Evolutionary conservation across 2,888 invertebrate species (phyloP).

Genomic region (Drosophila acutilabella): DNA sequence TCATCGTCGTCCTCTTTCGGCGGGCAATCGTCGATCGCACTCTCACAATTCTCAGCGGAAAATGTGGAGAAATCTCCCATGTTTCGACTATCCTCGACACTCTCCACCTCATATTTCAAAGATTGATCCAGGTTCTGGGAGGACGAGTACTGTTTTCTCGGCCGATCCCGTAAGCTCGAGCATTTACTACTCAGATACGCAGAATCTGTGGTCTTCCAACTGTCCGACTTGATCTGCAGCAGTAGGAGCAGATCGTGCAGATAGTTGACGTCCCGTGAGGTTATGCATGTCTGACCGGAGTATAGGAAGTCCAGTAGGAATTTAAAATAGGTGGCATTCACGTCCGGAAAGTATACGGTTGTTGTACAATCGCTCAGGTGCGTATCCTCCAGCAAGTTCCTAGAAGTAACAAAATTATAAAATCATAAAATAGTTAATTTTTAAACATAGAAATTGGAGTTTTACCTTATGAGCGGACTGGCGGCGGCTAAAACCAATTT

Average conservation of each 20-base stretch:
- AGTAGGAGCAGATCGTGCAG: constrained; percentile 93
- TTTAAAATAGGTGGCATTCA: constrained; percentile 91
- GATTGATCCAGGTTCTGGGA: constrained; percentile 65
- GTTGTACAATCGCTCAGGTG: constrained; percentile 89
- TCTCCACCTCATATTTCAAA: constrained; percentile 70
- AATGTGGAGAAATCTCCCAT: constrained; percentile 50
- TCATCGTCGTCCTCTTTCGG: constrained; percentile 46
- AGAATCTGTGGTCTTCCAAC: constrained; percentile 88
- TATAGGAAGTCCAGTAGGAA: constrained; percentile 94
- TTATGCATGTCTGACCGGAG: constrained; percentile 90
- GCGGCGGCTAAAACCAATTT: constrained; percentile 94
- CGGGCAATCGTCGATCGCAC: constrained; percentile 81
- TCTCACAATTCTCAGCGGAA: constrained; percentile 83
- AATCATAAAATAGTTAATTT: background rate
- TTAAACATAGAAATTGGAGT: too few species aligned
- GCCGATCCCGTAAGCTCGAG: constrained; percentile 61
- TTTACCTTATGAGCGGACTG: constrained; percentile 92
- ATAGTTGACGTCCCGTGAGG: constrained; percentile 89
- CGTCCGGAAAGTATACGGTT: constrained; percentile 94
- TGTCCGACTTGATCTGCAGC: constrained; percentile 93
- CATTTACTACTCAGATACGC: constrained; percentile 75
- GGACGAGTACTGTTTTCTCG: constrained; percentile 63
- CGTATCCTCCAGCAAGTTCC: constrained; percentile 90
- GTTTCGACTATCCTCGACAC: constrained; percentile 62
- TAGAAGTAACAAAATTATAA: constrained; percentile 59